Evolutionary conservation across 53 echinoderm and acorn worm species (phyloP).

Genomic region (Echinometra lucunter): DNA sequence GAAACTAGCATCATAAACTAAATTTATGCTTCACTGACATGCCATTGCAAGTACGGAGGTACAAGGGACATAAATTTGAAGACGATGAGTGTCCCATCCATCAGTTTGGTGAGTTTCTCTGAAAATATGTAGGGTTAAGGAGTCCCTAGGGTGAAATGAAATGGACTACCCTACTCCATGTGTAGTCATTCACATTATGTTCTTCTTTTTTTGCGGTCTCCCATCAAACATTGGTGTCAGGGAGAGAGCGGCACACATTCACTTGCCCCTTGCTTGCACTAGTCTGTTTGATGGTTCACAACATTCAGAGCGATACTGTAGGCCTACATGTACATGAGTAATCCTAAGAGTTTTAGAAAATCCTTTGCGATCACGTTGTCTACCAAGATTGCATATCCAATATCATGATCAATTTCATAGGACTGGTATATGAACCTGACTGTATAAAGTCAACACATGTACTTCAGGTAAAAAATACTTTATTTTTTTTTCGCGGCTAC

Average conservation of each 20-base stretch:
- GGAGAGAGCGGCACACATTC: too few species aligned
- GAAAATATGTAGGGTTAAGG: neutral
- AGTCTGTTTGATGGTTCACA: neutral
- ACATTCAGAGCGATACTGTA: too few species aligned
- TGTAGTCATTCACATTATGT: neutral
- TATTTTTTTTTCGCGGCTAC: too few species aligned
- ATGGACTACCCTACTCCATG: neutral
- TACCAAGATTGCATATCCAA: neutral
- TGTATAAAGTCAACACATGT: too few species aligned
- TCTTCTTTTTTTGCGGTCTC: neutral
- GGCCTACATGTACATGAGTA: too few species aligned
- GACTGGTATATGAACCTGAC: neutral
- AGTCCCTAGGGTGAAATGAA: neutral
- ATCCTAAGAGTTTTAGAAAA: too few species aligned
- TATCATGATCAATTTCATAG: neutral
- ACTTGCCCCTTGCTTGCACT: neutral
- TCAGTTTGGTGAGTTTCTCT: conserved; percentile 2
- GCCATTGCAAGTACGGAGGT: conserved; percentile 13
- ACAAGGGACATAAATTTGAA: conserved; percentile 17
- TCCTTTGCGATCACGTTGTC: too few species aligned
- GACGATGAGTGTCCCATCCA: conserved; percentile 6
- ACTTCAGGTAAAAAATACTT: too few species aligned
- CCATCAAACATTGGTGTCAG: neutral
- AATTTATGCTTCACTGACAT: neutral
- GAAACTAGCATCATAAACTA: neutral